Percentiles rank a stretch among this genome's conserved stretches.
phyloP scores from a whole-genome alignment of 2,888 invertebrate genomes.

The Platypus cylindrus region DNA sequence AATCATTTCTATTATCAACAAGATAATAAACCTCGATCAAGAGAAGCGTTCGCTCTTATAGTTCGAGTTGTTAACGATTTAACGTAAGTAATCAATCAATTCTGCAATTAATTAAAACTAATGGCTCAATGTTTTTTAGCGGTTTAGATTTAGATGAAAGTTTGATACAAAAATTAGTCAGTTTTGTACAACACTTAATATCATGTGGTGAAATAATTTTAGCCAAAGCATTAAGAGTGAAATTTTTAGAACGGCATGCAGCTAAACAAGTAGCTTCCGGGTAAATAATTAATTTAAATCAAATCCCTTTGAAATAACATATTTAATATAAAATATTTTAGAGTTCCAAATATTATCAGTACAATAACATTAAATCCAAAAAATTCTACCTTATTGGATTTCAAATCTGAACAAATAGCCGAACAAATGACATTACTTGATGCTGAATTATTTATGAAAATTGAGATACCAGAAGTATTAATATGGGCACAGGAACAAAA shows the following conservation, averaged over 20 bases:
- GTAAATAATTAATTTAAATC: constrained; percentile 9
- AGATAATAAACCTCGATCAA: constrained; percentile 62
- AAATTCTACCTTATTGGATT: constrained; percentile 64
- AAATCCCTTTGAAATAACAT: constrained; percentile 1
- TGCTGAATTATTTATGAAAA: constrained; percentile 87
- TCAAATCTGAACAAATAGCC: constrained; percentile 89
- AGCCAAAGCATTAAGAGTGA: constrained; percentile 80
- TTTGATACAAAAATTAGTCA: constrained; percentile 72
- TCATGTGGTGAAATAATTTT: constrained; percentile 83
- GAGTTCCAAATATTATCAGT: constrained; percentile 13
- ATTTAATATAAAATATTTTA: constrained; percentile 2
- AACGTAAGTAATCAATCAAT: constrained; percentile 56
- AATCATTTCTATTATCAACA: constrained; percentile 62
- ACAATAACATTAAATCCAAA: constrained; percentile 29
- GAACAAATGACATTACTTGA: constrained; percentile 97
- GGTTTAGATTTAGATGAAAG: constrained; percentile 73
- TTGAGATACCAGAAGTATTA: constrained; percentile 93
- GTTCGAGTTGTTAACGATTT: constrained; percentile 92
- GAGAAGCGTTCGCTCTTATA: constrained; percentile 83
- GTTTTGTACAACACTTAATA: constrained; percentile 87
- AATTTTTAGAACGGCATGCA: constrained; percentile 72
- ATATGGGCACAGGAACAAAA: constrained; percentile 97
- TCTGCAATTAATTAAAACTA: not conserved
- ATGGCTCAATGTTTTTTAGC: constrained; percentile 36
- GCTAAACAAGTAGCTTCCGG: constrained; percentile 26